These are phyloP conservation scores for Panopea generosa DNA, from an alignment of 2,888 invertebrate genomes.

Conservation along the genomic window DNA sequence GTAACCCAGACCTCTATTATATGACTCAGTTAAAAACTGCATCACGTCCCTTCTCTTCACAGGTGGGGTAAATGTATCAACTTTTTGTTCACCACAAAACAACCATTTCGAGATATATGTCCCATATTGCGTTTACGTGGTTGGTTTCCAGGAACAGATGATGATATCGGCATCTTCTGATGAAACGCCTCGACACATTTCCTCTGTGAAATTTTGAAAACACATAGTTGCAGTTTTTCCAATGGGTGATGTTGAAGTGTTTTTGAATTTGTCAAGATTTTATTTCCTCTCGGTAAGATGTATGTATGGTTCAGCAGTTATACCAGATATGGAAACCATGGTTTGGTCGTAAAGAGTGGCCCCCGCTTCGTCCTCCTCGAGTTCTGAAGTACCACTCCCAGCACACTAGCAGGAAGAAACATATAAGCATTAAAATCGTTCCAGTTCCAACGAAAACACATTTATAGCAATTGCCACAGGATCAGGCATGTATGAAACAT, in stretches of 20 bases:
- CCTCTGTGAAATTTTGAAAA: too few species aligned
- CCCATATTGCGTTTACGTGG: background rate
- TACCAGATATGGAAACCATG: constrained; percentile 12
- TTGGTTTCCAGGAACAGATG: background rate
- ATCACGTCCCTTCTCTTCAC: background rate
- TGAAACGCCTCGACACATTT: too few species aligned
- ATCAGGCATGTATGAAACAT: constrained; percentile 28
- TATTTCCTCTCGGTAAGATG: too few species aligned
- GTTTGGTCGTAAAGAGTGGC: constrained; percentile 12
- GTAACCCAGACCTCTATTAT: constrained; percentile 12
- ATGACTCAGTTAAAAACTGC: constrained; percentile 5
- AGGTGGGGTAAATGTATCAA: constrained; percentile 12
- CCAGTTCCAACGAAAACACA: constrained; percentile 23
- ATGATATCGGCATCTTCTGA: background rate
- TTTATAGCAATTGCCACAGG: constrained; percentile 1
- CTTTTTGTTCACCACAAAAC: constrained; percentile 4
- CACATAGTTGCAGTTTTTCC: too few species aligned
- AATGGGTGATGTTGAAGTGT: too few species aligned
- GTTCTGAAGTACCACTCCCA: background rate
- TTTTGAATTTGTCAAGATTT: too few species aligned
- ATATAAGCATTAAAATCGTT: constrained; percentile 1
- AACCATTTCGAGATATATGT: background rate
- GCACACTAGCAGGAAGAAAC: constrained; percentile 18
- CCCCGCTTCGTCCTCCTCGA: background rate
- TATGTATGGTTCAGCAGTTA: too few species aligned